Evolutionary conservation across 2,797 vertebrate species (phyloP), one percentile per base, ranked within the genome.

Genomic region (Hylomyscus alleni): DNA sequence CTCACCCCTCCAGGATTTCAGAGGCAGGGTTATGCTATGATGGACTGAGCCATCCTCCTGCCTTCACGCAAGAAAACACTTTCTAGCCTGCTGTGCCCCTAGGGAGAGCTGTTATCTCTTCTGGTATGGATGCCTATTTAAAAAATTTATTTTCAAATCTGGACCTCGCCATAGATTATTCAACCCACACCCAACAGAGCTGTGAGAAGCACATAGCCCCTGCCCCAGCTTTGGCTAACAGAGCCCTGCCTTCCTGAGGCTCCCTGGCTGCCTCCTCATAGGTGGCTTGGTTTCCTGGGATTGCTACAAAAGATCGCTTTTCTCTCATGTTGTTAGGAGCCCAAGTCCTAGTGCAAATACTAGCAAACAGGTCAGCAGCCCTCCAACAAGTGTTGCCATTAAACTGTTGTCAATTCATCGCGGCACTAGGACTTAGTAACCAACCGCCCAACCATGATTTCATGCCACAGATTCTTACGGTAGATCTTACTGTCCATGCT

Each of bases 91-190:
- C 76, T 72, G 34, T 40, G 56, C 69, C 92, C 72, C 96, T 91
- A 20, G 87, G 76, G 83, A 97, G n/a, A 76, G 31, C 65, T 75
- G 80, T 77, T 91, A 37, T 82, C 80, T 95, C 92, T 87, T 65
- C 92, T 92, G 76, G 15, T 82, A 75, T 26, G 14, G 2, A 34
- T 94, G 77, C 60, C 82, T 96, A 87, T 85, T 81, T 11, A 3
- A 92, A 93, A 95, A 58, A 31, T 29, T 31, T 90, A 50, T 94
- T 92, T 96, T 85, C 93, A 93, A 92, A 96, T 78, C 50, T 95
- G 17, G 31, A 7, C 24, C 62, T 93, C 1, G 0, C 90, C n/a
- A 22, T 75, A 90, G 89, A 93, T 93, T 92, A 88, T 96, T 81
- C 40, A 80, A 40, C 40, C 54, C 56, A 69, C 2, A 65, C 90